Conservation (phyloP, 2,888 invertebrate species). For the Limulus polyphemus region DNA sequence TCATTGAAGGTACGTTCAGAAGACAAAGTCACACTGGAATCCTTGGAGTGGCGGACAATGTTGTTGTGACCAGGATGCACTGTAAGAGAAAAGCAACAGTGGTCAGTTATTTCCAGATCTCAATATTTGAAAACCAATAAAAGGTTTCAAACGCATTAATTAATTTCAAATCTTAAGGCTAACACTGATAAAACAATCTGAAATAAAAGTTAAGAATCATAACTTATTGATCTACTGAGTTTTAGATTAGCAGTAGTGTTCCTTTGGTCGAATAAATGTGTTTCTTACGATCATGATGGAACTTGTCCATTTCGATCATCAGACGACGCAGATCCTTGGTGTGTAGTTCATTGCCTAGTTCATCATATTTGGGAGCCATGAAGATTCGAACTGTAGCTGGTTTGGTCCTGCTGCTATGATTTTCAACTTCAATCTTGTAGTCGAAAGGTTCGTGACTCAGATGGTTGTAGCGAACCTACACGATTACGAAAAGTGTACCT, state of each 20-base stretch:
- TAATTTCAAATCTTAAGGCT: too few species aligned
- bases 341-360: constrained; percentile 49
- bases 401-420: constrained; percentile 34
- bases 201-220: too few species aligned
- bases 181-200: too few species aligned
- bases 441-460: constrained; percentile 58
- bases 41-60: constrained; percentile 26
- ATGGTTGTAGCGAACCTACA: constrained; percentile 39
- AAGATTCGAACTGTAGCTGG: constrained; percentile 57
- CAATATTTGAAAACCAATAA: too few species aligned
- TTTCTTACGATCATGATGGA: constrained; percentile 31
- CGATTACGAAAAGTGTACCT: too few species aligned
- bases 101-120: too few species aligned
- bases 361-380: constrained; percentile 51
- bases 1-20: constrained; percentile 27
- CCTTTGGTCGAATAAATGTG: too few species aligned
- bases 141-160: too few species aligned
- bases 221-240: too few species aligned
- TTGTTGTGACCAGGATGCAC: constrained; percentile 23
- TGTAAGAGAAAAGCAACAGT: not conserved
- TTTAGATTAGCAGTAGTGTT: too few species aligned
- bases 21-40: constrained; percentile 29
- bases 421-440: constrained; percentile 42
- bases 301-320: constrained; percentile 61
- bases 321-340: constrained; percentile 49